These are phyloP conservation scores for Aratinga solstitialis DNA, from an alignment of 2,797 vertebrate species.

Conservation along the genomic window DNA sequence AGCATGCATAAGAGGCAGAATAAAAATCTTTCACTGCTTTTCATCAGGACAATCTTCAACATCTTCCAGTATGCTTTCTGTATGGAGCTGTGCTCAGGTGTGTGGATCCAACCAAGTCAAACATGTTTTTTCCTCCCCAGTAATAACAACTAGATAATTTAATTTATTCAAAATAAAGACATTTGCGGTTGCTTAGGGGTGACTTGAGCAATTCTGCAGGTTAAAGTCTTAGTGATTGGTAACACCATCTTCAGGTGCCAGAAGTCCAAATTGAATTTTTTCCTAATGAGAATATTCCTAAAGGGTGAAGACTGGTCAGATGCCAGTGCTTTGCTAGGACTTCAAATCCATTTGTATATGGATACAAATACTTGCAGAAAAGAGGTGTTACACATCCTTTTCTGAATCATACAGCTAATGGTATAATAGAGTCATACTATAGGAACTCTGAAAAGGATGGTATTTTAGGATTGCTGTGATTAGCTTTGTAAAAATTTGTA, in stretches of 20 bases:
- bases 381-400: neutral
- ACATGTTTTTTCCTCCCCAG: neutral
- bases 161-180: neutral
- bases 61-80: neutral
- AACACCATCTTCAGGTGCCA: neutral
- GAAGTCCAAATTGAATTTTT: neutral
- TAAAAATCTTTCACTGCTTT: neutral
- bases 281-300: neutral
- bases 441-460: neutral
- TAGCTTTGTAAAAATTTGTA: neutral
- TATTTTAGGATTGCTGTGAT: neutral
- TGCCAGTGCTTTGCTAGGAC: neutral
- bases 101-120: neutral
- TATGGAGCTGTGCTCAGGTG: neutral
- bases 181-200: neutral
- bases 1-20: neutral
- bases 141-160: neutral
- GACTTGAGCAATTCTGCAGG: neutral
- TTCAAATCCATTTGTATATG: neutral
- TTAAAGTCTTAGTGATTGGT: neutral
- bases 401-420: neutral
- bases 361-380: neutral
- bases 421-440: neutral
- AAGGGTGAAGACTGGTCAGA: neutral
- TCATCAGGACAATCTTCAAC: neutral